phyloP scores from a whole-genome alignment of 1,140 invertebrate species.

The Pachyrhynchus sulphureomaculatus region DNA sequence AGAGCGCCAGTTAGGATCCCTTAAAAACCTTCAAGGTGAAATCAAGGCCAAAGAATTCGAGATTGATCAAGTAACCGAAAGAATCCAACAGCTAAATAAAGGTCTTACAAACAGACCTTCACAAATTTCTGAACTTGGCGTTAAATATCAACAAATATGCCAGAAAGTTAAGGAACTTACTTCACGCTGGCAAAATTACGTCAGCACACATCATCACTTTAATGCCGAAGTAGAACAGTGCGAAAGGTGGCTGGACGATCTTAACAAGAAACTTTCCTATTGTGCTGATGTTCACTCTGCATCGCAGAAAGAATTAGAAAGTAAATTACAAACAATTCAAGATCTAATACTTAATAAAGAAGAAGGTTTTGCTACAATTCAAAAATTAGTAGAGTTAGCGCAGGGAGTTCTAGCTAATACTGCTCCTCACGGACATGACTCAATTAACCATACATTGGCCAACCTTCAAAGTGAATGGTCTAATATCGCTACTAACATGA shows the following conservation, averaged over 20 bases:
- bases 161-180: conserved; percentile 90
- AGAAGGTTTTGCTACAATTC: conserved; percentile 85
- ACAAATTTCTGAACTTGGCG: conserved; percentile 82
- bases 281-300: conserved; percentile 79
- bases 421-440: conserved; percentile 80
- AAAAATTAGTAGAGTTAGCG: conserved; percentile 82
- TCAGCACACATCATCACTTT: conserved; percentile 86
- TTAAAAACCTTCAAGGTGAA: conserved; percentile 82
- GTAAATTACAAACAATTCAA: conserved; percentile 80
- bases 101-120: conserved; percentile 65
- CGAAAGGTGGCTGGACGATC: conserved; percentile 79
- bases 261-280: conserved; percentile 80
- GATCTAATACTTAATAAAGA: conserved; percentile 87
- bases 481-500: conserved; percentile 79
- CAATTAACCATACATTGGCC: conserved; percentile 80
- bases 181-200: conserved; percentile 89
- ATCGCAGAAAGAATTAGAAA: conserved; percentile 82
- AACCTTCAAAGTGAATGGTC: conserved; percentile 90
- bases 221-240: conserved; percentile 78
- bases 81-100: conserved; percentile 80
- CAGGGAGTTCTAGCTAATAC: conserved; percentile 93
- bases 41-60: conserved; percentile 88
- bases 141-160: conserved; percentile 88
- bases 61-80: conserved; percentile 89
- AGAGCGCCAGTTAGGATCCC: conserved; percentile 76